Conservation (phyloP, 2,113 vertebrate genomes). For the Psittacara wagleri region DNA sequence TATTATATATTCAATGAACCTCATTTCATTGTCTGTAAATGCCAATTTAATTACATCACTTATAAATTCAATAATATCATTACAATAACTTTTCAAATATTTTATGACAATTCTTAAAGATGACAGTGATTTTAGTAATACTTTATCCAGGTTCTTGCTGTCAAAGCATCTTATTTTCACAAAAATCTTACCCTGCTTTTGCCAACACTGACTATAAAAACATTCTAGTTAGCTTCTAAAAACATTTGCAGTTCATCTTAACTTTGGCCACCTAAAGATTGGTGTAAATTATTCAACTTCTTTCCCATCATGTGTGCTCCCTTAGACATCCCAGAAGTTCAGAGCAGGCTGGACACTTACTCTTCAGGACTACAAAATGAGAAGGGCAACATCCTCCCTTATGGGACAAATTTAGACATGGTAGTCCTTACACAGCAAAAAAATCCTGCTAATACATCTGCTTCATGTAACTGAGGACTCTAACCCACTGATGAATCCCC, state of each 20-base stretch:
- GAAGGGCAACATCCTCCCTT: neutral
- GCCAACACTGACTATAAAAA: neutral
- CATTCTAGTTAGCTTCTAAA: neutral
- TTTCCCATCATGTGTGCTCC: neutral
- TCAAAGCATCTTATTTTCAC: neutral
- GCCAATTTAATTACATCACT: neutral
- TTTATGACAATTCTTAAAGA: neutral
- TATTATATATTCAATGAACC: neutral
- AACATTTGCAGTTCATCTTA: neutral
- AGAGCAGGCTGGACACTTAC: neutral
- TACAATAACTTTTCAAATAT: neutral
- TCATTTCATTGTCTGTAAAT: neutral
- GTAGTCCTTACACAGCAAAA: neutral
- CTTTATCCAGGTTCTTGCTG: neutral
- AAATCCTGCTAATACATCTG: neutral
- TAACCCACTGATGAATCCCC: neutral
- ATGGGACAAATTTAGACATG: fast-evolving
- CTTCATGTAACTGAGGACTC: neutral
- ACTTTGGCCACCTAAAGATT: neutral
- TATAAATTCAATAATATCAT: neutral
- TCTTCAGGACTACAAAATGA: neutral
- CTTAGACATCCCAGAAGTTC: neutral
- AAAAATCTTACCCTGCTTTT: neutral
- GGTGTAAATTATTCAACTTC: neutral
- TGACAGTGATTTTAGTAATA: neutral